Percentiles rank a stretch among this genome's conserved stretches.
phyloP scores from a whole-genome alignment of 2,888 invertebrate species.

The Hypsopygia costalis region DNA sequence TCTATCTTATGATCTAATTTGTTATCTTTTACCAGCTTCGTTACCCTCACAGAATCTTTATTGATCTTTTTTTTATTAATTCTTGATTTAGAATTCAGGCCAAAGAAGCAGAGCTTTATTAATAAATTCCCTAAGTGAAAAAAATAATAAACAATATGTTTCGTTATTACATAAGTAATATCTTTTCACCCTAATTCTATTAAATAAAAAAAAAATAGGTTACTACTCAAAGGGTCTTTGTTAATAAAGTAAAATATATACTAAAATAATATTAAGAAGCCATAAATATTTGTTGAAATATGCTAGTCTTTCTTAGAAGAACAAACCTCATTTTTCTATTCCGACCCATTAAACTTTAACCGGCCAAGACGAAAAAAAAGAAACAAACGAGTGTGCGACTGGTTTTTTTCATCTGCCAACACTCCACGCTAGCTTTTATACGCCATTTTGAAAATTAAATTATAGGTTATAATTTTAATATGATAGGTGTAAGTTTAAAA shows the following conservation, averaged over 20 bases:
- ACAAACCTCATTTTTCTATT: constrained; percentile 58
- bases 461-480: constrained; percentile 79
- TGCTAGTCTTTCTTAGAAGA: constrained; percentile 60
- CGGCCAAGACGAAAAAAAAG: constrained; percentile 47
- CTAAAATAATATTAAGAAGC: constrained; percentile 30
- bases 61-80: too few species aligned
- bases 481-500: constrained; percentile 64
- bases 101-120: too few species aligned
- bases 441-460: constrained; percentile 75
- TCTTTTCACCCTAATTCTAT: too few species aligned
- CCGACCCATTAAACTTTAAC: constrained; percentile 53
- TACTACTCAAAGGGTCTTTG: too few species aligned
- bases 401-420: constrained; percentile 69
- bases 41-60: too few species aligned
- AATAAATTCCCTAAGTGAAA: too few species aligned
- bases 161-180: too few species aligned
- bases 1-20: too few species aligned
- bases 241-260: constrained; percentile 14
- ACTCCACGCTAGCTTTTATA: constrained; percentile 65
- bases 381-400: constrained; percentile 66
- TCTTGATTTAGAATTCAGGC: too few species aligned
- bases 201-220: too few species aligned
- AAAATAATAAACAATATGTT: too few species aligned
- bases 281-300: constrained; percentile 46
- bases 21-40: too few species aligned